Evolutionary conservation across 2,888 invertebrate species (phyloP), one percentile per base, ranked within the genome.

Genomic region (Caenorhabditis drosophilae): DNA sequence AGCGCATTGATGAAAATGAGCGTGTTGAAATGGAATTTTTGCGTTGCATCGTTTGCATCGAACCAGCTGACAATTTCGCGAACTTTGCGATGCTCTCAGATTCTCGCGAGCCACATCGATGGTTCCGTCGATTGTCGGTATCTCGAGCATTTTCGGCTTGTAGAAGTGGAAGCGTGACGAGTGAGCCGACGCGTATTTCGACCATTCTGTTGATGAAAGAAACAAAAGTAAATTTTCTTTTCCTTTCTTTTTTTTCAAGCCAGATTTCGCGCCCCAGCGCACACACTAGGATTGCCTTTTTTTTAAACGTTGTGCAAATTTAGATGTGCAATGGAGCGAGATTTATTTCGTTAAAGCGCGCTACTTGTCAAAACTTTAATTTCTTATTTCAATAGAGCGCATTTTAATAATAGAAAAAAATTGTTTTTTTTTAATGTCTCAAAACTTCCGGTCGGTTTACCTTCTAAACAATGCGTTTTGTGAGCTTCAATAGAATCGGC

Each of bases 51-150:
- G 25, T 12, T 52, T 36, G 22, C 66, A 66, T 18, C 66, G 31
- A n/a, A 46, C 59, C 9, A 66, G 46, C 36, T 66, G 66, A 23
- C 52, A 59, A 31, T 45, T 55, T 27, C 51, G 55, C 0, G 66
- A 41, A 40, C 56, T 55, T 35, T 56, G 59, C 6, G 41, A 38
- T 0, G 66, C 59, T 23, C 48, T 40, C 52, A 53, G 51, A 27
- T 66, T 66, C 52, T 66, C 66, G 12, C 59, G 41, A 6, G 55
- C 47, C 20, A 60, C 59, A 25, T 66, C 59, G 23, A 60, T 49
- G 1, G 66, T 66, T 11, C 66, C 66, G 41, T 66, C 66, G 16
- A 66, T 31, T 18, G 49, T 52, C 4, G 66, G 66, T 1, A 53
- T 42, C n/a, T 53, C 51, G 1, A 66, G 25, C 6, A 42, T 49